A percentile compares a stretch with the other conserved stretches of the same genome.
These are phyloP conservation scores for Melanophora roralis DNA, from an alignment of 2,888 invertebrate genomes.

Conservation along the genomic window DNA sequence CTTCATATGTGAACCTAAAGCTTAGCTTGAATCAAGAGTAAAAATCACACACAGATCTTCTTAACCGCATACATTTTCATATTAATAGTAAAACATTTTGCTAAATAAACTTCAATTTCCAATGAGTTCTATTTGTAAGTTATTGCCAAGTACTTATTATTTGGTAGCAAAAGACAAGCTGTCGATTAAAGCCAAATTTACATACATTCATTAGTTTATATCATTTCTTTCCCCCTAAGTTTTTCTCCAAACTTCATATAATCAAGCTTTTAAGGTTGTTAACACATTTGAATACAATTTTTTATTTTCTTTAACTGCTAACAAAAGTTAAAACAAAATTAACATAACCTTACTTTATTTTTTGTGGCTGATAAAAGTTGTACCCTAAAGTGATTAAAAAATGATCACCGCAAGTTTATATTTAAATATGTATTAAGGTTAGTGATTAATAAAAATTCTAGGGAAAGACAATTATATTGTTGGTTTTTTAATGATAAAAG, in stretches of 20 bases:
- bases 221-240: not conserved
- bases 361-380: not conserved
- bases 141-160: constrained; percentile 19
- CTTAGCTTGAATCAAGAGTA: constrained; percentile 1
- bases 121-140: constrained; percentile 40
- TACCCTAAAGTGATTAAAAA: not conserved
- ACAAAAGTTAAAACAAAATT: not conserved
- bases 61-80: not conserved
- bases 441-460: not conserved
- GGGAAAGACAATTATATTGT: not conserved
- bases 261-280: constrained; percentile 44
- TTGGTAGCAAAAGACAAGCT: not conserved
- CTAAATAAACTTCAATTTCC: constrained; percentile 21
- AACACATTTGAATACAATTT: constrained; percentile 48
- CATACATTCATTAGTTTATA: not conserved
- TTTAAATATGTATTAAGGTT: not conserved
- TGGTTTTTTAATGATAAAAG: not conserved
- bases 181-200: not conserved
- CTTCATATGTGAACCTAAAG: not conserved
- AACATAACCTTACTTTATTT: not conserved
- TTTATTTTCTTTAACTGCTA: constrained; percentile 21
- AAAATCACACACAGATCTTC: not conserved
- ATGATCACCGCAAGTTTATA: not conserved
- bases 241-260: constrained; percentile 18
- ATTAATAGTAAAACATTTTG: not conserved